Evolutionary conservation across 2,888 invertebrate species (phyloP), one percentile per base, ranked within the genome.

Genomic region (Scaptomyza cyrtandrae): DNA sequence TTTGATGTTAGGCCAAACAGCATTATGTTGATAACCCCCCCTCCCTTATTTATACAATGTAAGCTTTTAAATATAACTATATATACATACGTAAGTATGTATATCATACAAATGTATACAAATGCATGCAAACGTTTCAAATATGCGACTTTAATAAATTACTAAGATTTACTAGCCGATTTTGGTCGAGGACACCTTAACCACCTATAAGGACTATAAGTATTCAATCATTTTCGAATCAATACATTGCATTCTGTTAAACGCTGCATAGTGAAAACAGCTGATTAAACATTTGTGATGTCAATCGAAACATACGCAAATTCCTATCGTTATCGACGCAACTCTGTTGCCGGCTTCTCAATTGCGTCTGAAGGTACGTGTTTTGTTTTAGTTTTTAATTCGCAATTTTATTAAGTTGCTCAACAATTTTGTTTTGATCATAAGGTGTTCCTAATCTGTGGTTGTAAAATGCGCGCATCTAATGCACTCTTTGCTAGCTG

Each of bases 51-150:
- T 86, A 88, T 82, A 75, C 65, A 76, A 43, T 82, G 73, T 80
- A 83, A 69, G 80, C 65, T 69, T 80, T 69, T 62, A 71, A 76
- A 82, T 69, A 76, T 83, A 86, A 68, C 35, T 65, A 65, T 50
- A n/a, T n/a, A n/a, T n/a, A n/a, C n/a, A n/a, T n/a, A n/a, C n/a
- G n/a, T n/a, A n/a, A n/a, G n/a, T n/a, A n/a, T n/a, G n/a, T 41
- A 46, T n/a, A 57, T 37, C 9, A 50, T 60, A 48, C 57, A 48
- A 43, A 41, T 65, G 61, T 72, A 53, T 57, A 71, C 52, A 55
- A 54, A 59, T 52, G 73, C 73, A 73, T 71, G 73, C 73, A 71
- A 63, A 75, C 59, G 55, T 76, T 73, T 63, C 19, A 55, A 55
- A 46, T 31, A 1, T 24, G 10, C 16, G 35, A 3, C 44, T 44